phyloP scores from a whole-genome alignment of 2,113 vertebrate species.

The Leuciscus idus region DNA sequence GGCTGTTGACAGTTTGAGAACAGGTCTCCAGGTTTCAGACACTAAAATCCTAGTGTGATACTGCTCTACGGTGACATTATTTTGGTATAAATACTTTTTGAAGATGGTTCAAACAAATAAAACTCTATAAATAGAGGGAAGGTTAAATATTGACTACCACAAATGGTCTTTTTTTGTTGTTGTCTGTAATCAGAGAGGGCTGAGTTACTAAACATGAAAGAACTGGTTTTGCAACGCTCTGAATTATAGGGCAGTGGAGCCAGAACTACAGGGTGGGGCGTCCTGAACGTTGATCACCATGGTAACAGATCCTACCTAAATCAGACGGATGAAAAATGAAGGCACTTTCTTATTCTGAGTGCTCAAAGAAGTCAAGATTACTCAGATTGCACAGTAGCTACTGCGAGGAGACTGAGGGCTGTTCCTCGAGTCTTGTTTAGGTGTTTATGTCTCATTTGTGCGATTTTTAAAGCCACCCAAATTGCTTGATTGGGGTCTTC shows the following conservation, averaged over 20 bases:
- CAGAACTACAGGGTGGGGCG: constrained; percentile 68
- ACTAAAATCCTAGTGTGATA: background rate
- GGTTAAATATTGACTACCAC: constrained; percentile 72
- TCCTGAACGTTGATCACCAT: constrained; percentile 42
- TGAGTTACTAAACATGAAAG: constrained; percentile 69
- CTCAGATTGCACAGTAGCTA: background rate
- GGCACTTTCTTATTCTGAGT: constrained; percentile 7
- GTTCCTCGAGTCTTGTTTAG: background rate
- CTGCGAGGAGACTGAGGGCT: background rate
- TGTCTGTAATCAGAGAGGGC: constrained; percentile 75
- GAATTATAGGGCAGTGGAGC: constrained; percentile 74
- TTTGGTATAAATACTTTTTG: constrained; percentile 50
- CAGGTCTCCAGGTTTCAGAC: background rate
- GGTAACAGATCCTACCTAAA: constrained; percentile 65
- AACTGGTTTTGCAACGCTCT: constrained; percentile 66
- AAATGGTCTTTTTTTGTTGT: constrained; percentile 68
- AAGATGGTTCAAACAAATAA: constrained; percentile 64
- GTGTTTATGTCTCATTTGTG: constrained; percentile 12
- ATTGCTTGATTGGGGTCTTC: constrained; percentile 9
- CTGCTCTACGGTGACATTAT: background rate
- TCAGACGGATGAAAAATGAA: constrained; percentile 49
- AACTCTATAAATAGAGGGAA: constrained; percentile 68
- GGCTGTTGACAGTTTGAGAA: constrained; percentile 1
- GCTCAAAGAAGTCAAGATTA: constrained; percentile 15
- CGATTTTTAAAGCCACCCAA: background rate